Percentiles rank a stretch among this genome's conserved stretches.
phyloP scores from a whole-genome alignment of 2,888 invertebrate genomes.

The Leuctra nigra region DNA sequence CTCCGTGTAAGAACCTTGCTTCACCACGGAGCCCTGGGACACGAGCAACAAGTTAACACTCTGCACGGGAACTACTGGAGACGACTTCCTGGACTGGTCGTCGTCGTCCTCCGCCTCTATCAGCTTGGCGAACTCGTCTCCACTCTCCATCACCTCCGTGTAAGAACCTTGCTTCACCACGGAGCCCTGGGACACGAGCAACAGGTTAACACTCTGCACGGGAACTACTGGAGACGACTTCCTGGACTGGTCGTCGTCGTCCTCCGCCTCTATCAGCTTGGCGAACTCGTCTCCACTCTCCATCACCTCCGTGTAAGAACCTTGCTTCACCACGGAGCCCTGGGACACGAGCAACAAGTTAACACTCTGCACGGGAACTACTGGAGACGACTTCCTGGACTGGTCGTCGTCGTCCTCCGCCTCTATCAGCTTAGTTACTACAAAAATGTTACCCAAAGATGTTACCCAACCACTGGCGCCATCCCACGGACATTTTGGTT shows the following conservation, averaged over 20 bases:
- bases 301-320: conserved; percentile 32
- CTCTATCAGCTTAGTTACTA: no score
- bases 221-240: background rate
- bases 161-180: conserved; percentile 33
- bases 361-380: no score
- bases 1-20: conserved; percentile 32
- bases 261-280: conserved; percentile 44
- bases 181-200: no score
- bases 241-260: conserved; percentile 29
- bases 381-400: no score
- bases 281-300: conserved; percentile 39
- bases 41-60: no score
- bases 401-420: no score
- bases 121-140: conserved; percentile 42
- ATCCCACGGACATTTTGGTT: no score
- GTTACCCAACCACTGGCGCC: no score
- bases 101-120: conserved; percentile 41
- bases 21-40: conserved; percentile 47
- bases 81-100: conserved; percentile 4
- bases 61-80: no score
- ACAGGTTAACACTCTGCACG: no score
- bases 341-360: no score
- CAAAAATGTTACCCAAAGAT: no score
- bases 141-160: conserved; percentile 31
- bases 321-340: conserved; percentile 42